Conservation (phyloP, 2,113 vertebrate genomes). For the Dromas ardeola region DNA sequence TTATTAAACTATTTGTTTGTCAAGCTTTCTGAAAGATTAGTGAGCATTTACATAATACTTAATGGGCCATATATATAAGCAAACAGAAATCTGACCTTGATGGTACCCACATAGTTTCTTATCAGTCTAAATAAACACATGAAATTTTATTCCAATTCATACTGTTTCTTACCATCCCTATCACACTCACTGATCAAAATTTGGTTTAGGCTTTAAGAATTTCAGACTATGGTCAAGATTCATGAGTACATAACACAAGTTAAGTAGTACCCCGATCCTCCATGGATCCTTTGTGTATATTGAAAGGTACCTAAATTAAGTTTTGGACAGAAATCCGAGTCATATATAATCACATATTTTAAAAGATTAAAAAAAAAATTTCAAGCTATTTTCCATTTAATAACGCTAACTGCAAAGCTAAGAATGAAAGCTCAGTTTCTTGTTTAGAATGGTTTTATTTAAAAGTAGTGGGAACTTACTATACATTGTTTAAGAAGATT, state of each 20-base stretch:
- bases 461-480: background rate
- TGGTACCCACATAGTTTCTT: background rate
- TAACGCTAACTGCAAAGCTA: background rate
- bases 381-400: background rate
- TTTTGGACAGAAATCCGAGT: background rate
- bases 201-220: background rate
- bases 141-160: background rate
- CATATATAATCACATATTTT: background rate
- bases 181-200: background rate
- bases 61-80: background rate
- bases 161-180: background rate
- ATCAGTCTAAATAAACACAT: background rate
- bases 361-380: background rate
- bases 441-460: background rate
- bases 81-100: background rate
- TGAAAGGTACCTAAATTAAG: background rate
- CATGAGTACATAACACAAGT: background rate
- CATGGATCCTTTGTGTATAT: background rate
- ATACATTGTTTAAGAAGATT: background rate
- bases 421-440: background rate
- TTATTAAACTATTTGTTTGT: background rate
- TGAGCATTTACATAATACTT: background rate
- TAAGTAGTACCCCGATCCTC: background rate
- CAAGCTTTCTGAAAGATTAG: background rate
- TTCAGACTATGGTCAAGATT: background rate